These are phyloP conservation scores for Yasuhikotakia modesta DNA, from an alignment of 2,797 vertebrate species.

Conservation along the genomic window DNA sequence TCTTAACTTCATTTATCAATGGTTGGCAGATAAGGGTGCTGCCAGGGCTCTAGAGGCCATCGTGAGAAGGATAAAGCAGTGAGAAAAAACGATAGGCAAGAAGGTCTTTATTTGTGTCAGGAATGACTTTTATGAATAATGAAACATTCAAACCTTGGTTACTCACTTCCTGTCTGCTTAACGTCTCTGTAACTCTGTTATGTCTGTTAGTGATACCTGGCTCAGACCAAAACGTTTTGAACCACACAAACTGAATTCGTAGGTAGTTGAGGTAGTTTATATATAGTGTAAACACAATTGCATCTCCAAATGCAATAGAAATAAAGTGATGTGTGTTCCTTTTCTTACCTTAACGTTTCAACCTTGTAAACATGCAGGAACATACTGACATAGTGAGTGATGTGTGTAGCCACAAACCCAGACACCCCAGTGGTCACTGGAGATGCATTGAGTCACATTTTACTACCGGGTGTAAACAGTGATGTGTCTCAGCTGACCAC, in stretches of 20 bases:
- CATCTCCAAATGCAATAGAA: too few species aligned
- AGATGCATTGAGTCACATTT: not conserved
- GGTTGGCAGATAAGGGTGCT: constrained; percentile 13
- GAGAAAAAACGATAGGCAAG: not conserved
- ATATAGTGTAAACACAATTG: too few species aligned
- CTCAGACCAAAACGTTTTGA: not conserved
- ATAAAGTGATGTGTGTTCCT: too few species aligned
- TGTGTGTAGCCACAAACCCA: not conserved
- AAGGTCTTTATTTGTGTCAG: not conserved
- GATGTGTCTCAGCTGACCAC: too few species aligned
- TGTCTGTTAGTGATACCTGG: not conserved
- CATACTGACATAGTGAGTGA: too few species aligned
- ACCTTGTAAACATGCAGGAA: too few species aligned
- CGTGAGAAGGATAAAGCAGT: not conserved
- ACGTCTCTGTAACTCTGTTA: not conserved
- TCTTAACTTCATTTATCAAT: constrained; percentile 46
- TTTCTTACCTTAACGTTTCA: too few species aligned
- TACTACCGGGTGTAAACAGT: too few species aligned
- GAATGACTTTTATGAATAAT: constrained; percentile 19
- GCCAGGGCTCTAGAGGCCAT: not conserved
- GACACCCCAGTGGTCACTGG: not conserved
- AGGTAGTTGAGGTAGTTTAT: not conserved
- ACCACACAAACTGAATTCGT: not conserved
- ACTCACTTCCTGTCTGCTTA: not conserved
- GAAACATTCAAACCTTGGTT: not conserved